A percentile compares a stretch with the other conserved stretches of the same genome.
These are phyloP conservation scores for Phalangium opilio DNA, from an alignment of 2,888 invertebrate genomes.

Conservation along the genomic window DNA sequence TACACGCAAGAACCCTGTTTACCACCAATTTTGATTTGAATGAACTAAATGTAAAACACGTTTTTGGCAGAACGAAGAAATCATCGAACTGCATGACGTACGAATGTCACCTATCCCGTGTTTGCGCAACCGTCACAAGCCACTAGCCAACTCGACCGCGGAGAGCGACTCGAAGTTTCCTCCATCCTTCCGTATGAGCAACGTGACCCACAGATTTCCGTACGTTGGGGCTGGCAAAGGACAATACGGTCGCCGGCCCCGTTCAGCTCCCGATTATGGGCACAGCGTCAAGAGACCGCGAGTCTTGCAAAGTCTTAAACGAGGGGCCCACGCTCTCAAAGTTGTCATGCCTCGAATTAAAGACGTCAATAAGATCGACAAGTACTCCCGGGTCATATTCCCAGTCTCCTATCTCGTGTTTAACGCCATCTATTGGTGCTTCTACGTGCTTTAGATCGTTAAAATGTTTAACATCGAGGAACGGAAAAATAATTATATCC, in stretches of 20 bases:
- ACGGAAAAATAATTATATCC: too few species aligned
- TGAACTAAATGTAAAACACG: too few species aligned
- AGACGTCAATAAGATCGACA: constrained; percentile 95
- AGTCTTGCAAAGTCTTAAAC: constrained; percentile 60
- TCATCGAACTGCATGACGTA: constrained; percentile 77
- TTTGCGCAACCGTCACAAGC: constrained; percentile 38
- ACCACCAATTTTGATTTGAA: too few species aligned
- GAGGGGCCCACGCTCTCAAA: constrained; percentile 68
- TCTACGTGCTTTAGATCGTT: constrained; percentile 45
- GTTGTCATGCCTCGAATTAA: constrained; percentile 78
- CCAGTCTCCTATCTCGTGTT: constrained; percentile 90
- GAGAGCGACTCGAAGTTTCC: constrained; percentile 42
- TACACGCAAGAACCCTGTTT: too few species aligned
- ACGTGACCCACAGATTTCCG: constrained; percentile 12
- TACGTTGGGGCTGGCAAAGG: constrained; percentile 8
- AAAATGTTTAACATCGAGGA: too few species aligned
- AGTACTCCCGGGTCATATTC: constrained; percentile 87
- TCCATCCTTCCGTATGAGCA: constrained; percentile 50
- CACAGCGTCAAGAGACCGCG: constrained; percentile 22
- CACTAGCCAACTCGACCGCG: constrained; percentile 27
- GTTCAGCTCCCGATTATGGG: constrained; percentile 9
- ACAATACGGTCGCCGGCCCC: constrained; percentile 7
- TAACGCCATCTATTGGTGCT: constrained; percentile 90
- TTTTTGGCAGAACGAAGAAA: constrained; percentile 44
- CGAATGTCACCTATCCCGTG: constrained; percentile 69